Conservation (phyloP, 2,888 invertebrate species). For the Drosophila fungiperda region DNA sequence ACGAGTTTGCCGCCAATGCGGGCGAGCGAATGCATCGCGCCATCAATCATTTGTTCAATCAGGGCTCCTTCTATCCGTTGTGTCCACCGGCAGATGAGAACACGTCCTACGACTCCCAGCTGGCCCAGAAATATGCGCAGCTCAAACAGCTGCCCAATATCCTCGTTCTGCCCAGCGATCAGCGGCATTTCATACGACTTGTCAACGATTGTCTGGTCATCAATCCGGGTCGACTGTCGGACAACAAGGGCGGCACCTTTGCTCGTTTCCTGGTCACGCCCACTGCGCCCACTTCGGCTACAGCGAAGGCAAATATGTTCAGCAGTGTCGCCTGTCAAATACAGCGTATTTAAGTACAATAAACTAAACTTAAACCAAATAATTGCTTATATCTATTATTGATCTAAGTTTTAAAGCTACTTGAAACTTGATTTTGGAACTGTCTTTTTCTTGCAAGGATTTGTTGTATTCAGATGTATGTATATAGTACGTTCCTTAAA, state of each 20-base stretch:
- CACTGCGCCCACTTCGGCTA: constrained; percentile 75
- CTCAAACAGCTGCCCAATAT: constrained; percentile 92
- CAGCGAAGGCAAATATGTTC: constrained; percentile 80
- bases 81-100: constrained; percentile 89
- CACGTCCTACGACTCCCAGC: constrained; percentile 89
- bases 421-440: neutral
- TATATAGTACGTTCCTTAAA: neutral
- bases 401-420: neutral
- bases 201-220: constrained; percentile 92
- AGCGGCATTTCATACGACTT: constrained; percentile 93
- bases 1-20: constrained; percentile 89
- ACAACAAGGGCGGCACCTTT: constrained; percentile 91
- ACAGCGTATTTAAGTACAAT: constrained; percentile 61
- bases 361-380: constrained; percentile 10
- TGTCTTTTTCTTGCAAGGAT: neutral
- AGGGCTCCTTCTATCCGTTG: constrained; percentile 93
- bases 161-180: constrained; percentile 93
- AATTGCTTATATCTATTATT: neutral
- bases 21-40: constrained; percentile 91
- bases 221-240: constrained; percentile 93
- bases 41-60: constrained; percentile 90
- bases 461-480: neutral
- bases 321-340: constrained; percentile 86
- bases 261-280: constrained; percentile 88
- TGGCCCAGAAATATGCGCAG: constrained; percentile 90